Conservation (phyloP, 2,797 vertebrate genomes). For the Trichosurus vulpecula region DNA sequence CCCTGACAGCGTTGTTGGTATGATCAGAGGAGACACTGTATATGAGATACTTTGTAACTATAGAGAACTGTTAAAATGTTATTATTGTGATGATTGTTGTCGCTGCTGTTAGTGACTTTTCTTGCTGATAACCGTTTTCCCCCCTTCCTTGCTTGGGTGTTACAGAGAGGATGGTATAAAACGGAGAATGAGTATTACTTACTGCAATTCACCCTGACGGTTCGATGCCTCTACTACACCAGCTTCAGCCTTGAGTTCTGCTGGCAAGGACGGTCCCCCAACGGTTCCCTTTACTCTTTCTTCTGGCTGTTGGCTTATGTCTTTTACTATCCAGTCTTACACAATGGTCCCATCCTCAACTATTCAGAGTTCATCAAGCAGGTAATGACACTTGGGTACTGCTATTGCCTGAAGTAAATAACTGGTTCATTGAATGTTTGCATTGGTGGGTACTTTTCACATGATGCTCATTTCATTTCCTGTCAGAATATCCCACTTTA, state of each 20-base stretch:
- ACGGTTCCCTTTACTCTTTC: constrained; percentile 79
- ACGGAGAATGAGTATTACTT: constrained; percentile 93
- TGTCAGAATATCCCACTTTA: not conserved
- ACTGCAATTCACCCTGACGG: constrained; percentile 93
- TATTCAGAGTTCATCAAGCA: constrained; percentile 91
- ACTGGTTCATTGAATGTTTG: too few species aligned
- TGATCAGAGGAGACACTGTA: not conserved
- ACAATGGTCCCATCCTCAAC: constrained; percentile 94
- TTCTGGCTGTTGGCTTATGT: constrained; percentile 91
- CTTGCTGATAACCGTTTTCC: not conserved
- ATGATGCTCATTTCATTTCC: not conserved
- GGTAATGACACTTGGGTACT: constrained; percentile 81
- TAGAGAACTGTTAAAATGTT: not conserved
- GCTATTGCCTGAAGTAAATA: not conserved
- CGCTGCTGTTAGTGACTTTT: not conserved
- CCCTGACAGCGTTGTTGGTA: not conserved
- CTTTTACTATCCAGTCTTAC: constrained; percentile 97
- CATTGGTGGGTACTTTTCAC: not conserved
- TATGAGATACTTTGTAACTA: not conserved
- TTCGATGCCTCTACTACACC: constrained; percentile 93
- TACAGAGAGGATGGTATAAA: constrained; percentile 92
- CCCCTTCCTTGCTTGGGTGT: constrained; percentile 32
- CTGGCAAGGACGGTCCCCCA: constrained; percentile 76
- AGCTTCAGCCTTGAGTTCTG: constrained; percentile 96
- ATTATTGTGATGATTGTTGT: not conserved